Base-by-base conservation (phyloP, 2,888 invertebrate species). In the Myopa testacea region DNA sequence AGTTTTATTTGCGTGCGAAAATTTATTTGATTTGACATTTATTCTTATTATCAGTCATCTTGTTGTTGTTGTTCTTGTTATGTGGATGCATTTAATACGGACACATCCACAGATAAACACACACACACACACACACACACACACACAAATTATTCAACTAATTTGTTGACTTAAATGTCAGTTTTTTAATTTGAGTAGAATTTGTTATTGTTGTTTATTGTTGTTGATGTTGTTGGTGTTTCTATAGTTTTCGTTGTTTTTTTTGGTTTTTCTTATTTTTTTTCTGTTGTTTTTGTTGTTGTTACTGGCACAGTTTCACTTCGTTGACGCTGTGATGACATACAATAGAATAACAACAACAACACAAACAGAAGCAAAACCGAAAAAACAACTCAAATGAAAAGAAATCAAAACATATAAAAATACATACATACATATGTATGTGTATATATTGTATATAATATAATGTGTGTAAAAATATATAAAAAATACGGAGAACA, bases 1-100 rank as follows among this genome's bases (percentile, higher is more conserved):
- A 81, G 75, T 75, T 80, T 70, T 75, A 79, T 79, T 78, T 76
- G 76, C 76, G 76, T 76, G 78, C 75, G 71, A 80, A 80, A 78
- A 78, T 79, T 79, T 79, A 78, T 78, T 80, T 55, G 5, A 55
- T 55, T 55, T 55, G 45, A 79, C 76, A 63, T 77, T 78, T 63
- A 73, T 79, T 74, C 12, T 68, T 26, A 26, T 26, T 26, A 26
- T 26, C 26, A 26, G 26, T 37, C n/a, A n/a, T 65, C 3, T 38
- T 38, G 67, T 67, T 67, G 37, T 38, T 10, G 37, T 67, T 6
- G 67, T 67, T 67, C 19, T 67, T 67, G 37, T 38, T 37, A 10
- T 50, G 50, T 14, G 50, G 8, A 50, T 50, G 50, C 50, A 50
- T 50, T 8, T 14, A 50, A 50, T 14, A 50, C 50, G 14, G 1